These are phyloP conservation scores for Cyrtodaria siliqua DNA, from an alignment of 2,888 invertebrate species.

Conservation along the genomic window DNA sequence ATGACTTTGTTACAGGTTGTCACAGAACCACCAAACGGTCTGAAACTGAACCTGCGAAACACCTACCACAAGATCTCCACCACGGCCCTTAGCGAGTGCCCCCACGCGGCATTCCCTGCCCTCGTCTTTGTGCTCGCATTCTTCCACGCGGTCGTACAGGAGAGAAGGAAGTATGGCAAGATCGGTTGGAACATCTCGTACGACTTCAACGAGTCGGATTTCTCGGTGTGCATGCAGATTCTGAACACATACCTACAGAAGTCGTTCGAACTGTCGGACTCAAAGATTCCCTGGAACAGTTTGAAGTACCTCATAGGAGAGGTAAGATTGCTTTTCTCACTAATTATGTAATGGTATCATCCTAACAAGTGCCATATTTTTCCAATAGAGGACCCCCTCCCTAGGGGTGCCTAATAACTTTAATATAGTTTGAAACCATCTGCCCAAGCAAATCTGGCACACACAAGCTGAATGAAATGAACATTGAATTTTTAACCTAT, in stretches of 20 bases:
- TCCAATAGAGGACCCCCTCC: too few relatives aligned
- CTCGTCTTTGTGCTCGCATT: constrained; percentile 95
- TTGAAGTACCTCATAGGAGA: constrained; percentile 97
- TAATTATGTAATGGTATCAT: too few relatives aligned
- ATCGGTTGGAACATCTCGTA: constrained; percentile 98
- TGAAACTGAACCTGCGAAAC: constrained; percentile 94
- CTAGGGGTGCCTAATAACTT: too few relatives aligned
- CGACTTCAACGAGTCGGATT: constrained; percentile 97
- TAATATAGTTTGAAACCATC: too few relatives aligned
- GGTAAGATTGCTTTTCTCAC: too few relatives aligned
- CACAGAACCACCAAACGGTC: constrained; percentile 96
- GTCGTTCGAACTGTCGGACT: constrained; percentile 87
- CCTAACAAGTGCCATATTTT: too few relatives aligned
- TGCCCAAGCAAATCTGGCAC: too few relatives aligned
- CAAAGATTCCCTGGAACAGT: constrained; percentile 94
- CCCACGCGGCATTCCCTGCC: constrained; percentile 92
- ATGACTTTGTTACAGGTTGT: constrained; percentile 90
- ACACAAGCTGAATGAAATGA: too few relatives aligned
- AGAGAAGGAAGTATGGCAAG: constrained; percentile 96
- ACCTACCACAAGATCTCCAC: constrained; percentile 95
- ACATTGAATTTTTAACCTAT: too few relatives aligned
- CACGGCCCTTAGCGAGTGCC: constrained; percentile 91
- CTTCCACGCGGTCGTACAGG: constrained; percentile 97
- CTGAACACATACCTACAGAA: constrained; percentile 94
- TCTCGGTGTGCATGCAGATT: constrained; percentile 94